These are phyloP conservation scores for Chrysogorgia sp. DNA, from an alignment of 92 coral and sea anemone genomes.

Conservation along the genomic window DNA sequence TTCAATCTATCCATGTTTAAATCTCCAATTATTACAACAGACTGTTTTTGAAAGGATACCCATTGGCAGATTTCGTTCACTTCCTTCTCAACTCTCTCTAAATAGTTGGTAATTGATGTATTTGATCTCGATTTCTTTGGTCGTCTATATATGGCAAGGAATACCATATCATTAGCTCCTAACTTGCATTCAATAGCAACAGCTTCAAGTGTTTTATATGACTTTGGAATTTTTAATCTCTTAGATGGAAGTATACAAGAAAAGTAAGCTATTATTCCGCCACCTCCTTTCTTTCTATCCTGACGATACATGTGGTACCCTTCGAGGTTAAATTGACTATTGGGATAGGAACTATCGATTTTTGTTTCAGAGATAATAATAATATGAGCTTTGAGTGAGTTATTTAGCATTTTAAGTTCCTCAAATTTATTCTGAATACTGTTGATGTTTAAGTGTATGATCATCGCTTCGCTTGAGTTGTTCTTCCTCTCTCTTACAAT, in stretches of 20 bases:
- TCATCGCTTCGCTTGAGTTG: constrained; percentile 20
- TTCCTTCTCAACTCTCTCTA: too few relatives aligned
- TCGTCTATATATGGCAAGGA: too few relatives aligned
- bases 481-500: constrained; percentile 14
- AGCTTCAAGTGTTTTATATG: constrained; percentile 36
- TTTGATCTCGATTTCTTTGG: too few relatives aligned
- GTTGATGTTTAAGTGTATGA: constrained; percentile 47
- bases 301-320: constrained; percentile 37
- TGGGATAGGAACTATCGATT: constrained; percentile 14
- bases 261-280: constrained; percentile 31
- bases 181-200: constrained; percentile 38
- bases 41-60: too few relatives aligned
- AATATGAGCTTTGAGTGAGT: constrained; percentile 15
- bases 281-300: constrained; percentile 39
- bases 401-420: constrained; percentile 22
- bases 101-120: too few relatives aligned
- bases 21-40: too few relatives aligned
- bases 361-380: constrained; percentile 44
- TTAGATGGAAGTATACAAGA: too few relatives aligned
- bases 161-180: too few relatives aligned
- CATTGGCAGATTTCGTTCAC: too few relatives aligned
- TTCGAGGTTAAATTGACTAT: constrained; percentile 14
- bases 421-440: constrained; percentile 21
- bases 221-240: constrained; percentile 15
- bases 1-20: too few relatives aligned